Conservation (phyloP, 2,113 vertebrate genomes). For the Chamaetylas fuelleborni region DNA sequence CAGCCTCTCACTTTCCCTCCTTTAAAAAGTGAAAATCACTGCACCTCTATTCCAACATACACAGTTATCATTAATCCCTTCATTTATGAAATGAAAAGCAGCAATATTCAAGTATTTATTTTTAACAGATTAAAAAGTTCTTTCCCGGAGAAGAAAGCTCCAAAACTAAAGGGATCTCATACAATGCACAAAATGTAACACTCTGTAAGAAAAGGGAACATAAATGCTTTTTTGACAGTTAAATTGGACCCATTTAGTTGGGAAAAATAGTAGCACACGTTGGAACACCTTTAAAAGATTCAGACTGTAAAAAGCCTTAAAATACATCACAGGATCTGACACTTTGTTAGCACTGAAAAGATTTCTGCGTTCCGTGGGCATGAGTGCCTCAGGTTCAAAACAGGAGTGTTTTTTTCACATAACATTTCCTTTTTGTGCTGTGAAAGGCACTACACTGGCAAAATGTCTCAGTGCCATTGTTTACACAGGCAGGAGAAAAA, state of each 20-base stretch:
- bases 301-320: slow-evolving; percentile 35
- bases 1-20: not conserved
- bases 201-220: slow-evolving; percentile 57
- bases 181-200: not conserved
- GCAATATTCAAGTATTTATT: not conserved
- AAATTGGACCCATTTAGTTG: slow-evolving; percentile 68
- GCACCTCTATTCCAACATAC: not conserved
- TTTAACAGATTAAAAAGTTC: not conserved
- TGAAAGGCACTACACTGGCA: not conserved
- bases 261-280: slow-evolving; percentile 59
- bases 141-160: not conserved
- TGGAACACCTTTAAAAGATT: slow-evolving; percentile 66
- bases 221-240: slow-evolving; percentile 71
- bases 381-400: slow-evolving; percentile 33
- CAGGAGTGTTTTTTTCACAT: not conserved
- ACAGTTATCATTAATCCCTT: not conserved
- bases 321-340: slow-evolving; percentile 57
- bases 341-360: slow-evolving; percentile 55
- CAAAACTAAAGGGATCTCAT: not conserved
- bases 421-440: not conserved
- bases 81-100: not conserved
- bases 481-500: not conserved
- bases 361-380: slow-evolving; percentile 49
- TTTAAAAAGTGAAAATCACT: not conserved
- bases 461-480: not conserved